phyloP scores from a whole-genome alignment of 2,797 vertebrate species.

The Scolopax bukidnonensis region DNA sequence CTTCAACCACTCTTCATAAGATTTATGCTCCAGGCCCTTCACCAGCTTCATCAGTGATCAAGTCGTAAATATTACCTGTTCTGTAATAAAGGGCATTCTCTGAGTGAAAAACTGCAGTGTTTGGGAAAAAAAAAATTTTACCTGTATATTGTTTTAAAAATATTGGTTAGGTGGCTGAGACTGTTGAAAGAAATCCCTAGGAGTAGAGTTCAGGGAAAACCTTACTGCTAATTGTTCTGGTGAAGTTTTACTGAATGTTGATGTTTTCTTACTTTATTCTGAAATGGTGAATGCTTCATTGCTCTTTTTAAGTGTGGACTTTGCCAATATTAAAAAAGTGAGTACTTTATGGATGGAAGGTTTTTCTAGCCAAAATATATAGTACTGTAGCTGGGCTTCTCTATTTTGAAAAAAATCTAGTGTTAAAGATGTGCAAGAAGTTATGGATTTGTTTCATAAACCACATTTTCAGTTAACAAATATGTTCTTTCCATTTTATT shows the following conservation, averaged over 20 bases:
- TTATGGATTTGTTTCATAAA: background rate
- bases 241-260: background rate
- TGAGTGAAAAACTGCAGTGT: background rate
- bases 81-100: background rate
- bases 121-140: background rate
- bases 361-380: background rate
- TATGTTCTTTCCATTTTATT: background rate
- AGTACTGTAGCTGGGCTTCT: background rate
- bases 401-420: background rate
- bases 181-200: background rate
- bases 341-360: background rate
- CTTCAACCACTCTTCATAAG: no score
- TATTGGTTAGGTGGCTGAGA: background rate
- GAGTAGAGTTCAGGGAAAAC: background rate
- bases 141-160: background rate
- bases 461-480: background rate
- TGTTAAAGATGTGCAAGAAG: background rate
- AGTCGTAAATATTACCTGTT: no score
- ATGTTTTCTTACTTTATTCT: background rate
- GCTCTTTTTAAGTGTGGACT: background rate
- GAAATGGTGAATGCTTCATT: background rate
- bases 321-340: background rate
- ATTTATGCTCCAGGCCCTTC: no score
- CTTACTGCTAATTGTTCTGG: background rate
- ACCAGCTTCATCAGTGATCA: no score